Base-by-base conservation (phyloP, 2,888 invertebrate genomes). In the Pammene fasciana region DNA sequence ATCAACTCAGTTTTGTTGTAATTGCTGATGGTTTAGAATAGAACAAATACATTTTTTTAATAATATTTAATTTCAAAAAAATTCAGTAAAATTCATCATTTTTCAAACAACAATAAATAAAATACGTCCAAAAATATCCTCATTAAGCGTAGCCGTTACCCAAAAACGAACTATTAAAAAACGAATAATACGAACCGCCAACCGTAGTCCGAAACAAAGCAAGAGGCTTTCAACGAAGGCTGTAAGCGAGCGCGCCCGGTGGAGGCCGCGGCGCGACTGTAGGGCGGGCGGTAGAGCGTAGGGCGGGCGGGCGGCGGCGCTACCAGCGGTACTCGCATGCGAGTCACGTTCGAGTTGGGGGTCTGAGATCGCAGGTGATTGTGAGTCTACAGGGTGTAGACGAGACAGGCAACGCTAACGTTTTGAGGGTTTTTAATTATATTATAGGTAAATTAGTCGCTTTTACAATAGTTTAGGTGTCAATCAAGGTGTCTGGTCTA, bases 241-340 rank as follows among this genome's bases (percentile, higher is more conserved):
- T 73, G 72, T 61, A 76, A 65, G 75, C 82, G 81, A 77, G 82
- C 76, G 79, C 82, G 82, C 82, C 82, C 79, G 76, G 73, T 79
- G 75, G 75, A 68, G 76, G 72, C 71, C 79, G 79, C 73, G 73
- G 68, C 74, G 75, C 81, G 82, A 87, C 87, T 87, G 82, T 57
- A 73, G 85, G 87, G 86, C 86, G 86, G 86, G 84, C 80, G 80
- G 75, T 72, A 72, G 16, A 10, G 36, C 13, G 13, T 45, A 13
- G 46, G 46, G 46, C 46, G 14, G 65, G 26, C 16, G 43, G 46
- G 14, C 38, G 36, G 34, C 59, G 14, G 52, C 36, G 16, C 6
- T 48, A 60, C 65, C 48, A 43, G 9, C 16, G 41, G 18, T 45
- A 50, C 43, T 38, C 38, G 38, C 38, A 38, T 14, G 26, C n/a